Percentiles rank a stretch among this genome's conserved stretches.
These are phyloP conservation scores for Plumapathes pennacea DNA, from an alignment of 92 coral and sea anemone species.

Conservation along the genomic window DNA sequence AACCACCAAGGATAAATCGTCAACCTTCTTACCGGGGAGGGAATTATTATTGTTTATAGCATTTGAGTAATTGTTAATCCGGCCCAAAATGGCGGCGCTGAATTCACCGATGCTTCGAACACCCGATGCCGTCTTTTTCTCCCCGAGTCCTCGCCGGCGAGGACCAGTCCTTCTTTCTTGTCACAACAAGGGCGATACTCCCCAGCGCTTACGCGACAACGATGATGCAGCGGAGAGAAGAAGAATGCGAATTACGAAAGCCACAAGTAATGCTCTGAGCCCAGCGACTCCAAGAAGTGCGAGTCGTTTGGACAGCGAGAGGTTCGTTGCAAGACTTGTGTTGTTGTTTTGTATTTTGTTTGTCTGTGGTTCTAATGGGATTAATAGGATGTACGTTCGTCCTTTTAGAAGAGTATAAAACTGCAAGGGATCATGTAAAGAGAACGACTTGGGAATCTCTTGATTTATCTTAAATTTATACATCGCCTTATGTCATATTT, in stretches of 20 bases:
- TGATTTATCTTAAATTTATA: no score
- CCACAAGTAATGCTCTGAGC: constrained; percentile 76
- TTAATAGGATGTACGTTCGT: no score
- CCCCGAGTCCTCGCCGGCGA: constrained; percentile 78
- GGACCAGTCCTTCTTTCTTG: constrained; percentile 52
- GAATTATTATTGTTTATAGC: no score
- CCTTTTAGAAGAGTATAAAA: no score
- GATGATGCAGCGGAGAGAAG: constrained; percentile 94
- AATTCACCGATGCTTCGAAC: constrained; percentile 54
- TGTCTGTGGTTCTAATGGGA: no score
- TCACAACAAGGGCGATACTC: constrained; percentile 60
- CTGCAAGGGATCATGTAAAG: no score
- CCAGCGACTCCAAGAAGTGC: constrained; percentile 92
- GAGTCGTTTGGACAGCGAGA: constrained; percentile 69
- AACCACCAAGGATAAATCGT: background rate
- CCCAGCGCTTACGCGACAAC: constrained; percentile 71
- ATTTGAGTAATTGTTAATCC: background rate
- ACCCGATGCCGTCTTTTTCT: constrained; percentile 51
- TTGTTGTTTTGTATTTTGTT: no score
- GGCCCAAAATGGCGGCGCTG: constrained; percentile 58
- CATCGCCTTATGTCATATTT: no score
- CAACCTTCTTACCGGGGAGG: background rate
- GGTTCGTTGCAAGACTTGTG: no score
- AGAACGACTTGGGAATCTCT: no score
- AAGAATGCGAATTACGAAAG: constrained; percentile 69